Base-by-base conservation (phyloP, 2,113 vertebrate species). In the Coregonus clupeaformis region DNA sequence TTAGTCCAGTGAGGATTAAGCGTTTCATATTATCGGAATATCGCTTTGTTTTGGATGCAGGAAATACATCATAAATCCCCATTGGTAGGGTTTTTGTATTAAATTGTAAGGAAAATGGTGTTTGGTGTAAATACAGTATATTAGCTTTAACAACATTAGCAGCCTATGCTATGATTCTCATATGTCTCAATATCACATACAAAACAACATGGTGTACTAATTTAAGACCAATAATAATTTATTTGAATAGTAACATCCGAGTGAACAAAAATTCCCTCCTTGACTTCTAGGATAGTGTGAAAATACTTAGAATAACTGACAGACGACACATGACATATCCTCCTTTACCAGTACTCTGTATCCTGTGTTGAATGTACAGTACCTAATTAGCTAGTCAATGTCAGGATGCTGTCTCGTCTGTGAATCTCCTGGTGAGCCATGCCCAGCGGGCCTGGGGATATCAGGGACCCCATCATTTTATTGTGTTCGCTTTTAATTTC, bases 321-420 rank as follows among this genome's bases (percentile, higher is more conserved):
- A 18, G 16, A 18, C 3, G 49, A 52, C 16, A 52, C 57, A 60
- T 22, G 57, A 24, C 49, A 14, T n/a, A 18, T 52, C 47, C 47
- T 52, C 47, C 16, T 52, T 3, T 55, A 20, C 1, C n/a, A 60
- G 5, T 22, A 5, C n/a, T 9, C 5, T 60, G 3, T 60, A 22
- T 24, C 18, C 6, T 60, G 57, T 60, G 57, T 30, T 29, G 25
- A 22, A 30, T 29, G 63, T 29, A 65, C 63, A 60, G 25, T 29
- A 65, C 9, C 63, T 65, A 65, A 65, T 65, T 65, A 16, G 25
- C 63, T 65, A 12, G 11, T n/a, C 63, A 65, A 16, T 65, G 63
- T 65, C 63, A 27, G 24, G 63, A 27, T 27, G 25, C 12, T 24
- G n/a, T 30, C 63, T 27, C 2, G 22, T 65, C 63, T 29, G 25